phyloP scores from a whole-genome alignment of 1,140 invertebrate species.

The Cryptotermes secundus region DNA sequence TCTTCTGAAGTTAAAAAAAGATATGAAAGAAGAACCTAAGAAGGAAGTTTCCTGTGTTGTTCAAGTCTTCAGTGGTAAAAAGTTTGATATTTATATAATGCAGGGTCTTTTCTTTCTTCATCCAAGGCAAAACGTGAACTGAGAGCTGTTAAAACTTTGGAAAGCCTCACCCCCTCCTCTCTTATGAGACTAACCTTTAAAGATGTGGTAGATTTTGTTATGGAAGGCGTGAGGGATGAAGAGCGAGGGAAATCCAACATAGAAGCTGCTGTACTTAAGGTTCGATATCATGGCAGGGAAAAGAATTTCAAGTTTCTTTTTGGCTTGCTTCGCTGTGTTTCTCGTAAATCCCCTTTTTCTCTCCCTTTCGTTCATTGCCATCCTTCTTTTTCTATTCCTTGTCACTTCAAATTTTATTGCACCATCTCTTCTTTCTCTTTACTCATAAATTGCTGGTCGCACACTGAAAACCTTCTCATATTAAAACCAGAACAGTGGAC shows the following conservation, averaged over 20 bases:
- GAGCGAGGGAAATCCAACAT: neutral
- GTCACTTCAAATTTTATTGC: neutral
- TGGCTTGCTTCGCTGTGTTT: conserved; percentile 10
- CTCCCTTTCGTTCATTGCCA: neutral
- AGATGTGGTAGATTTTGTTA: conserved; percentile 17
- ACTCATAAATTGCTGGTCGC: neutral
- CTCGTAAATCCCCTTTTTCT: neutral
- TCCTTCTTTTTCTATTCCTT: neutral
- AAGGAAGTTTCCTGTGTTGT: neutral
- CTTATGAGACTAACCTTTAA: conserved; percentile 5
- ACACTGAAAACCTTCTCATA: neutral
- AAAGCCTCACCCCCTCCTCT: neutral
- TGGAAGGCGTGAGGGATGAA: neutral
- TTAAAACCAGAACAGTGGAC: no score
- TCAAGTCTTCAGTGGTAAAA: conserved; percentile 12
- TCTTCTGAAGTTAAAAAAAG: neutral
- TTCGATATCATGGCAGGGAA: neutral
- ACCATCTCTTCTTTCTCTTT: neutral
- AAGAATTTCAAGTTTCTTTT: conserved; percentile 18
- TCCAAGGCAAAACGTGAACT: conserved; percentile 18
- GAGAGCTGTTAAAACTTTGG: conserved; percentile 15
- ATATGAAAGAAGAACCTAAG: neutral
- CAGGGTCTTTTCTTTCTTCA: conserved; percentile 6
- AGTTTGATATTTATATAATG: conserved; percentile 16
- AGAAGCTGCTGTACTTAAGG: conserved; percentile 11